Base-by-base conservation (phyloP, 1,140 invertebrate genomes). In the Zelostemma sp. region DNA sequence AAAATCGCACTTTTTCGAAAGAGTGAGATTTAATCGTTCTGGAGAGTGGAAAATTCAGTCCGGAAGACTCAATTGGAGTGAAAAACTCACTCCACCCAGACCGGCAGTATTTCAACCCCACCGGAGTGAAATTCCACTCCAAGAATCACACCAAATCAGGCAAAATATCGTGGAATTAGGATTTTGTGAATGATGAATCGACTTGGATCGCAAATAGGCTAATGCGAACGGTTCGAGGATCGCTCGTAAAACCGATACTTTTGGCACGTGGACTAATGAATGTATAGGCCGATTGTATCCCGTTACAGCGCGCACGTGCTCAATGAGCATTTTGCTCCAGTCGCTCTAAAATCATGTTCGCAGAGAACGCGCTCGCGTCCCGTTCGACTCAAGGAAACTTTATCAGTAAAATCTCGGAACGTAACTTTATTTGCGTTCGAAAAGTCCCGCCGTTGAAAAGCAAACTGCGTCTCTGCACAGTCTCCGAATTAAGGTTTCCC, bases 231-330 rank as follows among this genome's bases (percentile, higher is more conserved):
- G 62, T 54, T 53, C 53, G 55, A 60, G 50, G 60, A 69, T 63
- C 45, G 60, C 38, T 57, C 28, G 54, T 45, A 62, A 62, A 70
- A 65, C 35, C 53, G 68, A 71, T 71, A 66, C 68, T 71, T 71
- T 66, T 58, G 68, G 58, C 68, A 71, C 68, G 68, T 71, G 68
- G 17, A 64, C 58, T 40, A 49, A 54, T 61, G 33, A 64, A 57
- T 33, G 61, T 28, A 18, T 15, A 6, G 28, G 67, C 63, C 68
- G 71, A 74, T 73, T 72, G 76, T 65, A 76, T 74, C 49, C 47
- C 43, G 33, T 62, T 73, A 60, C 59, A 53, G 11, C 41, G 64
- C 54, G 66, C 76, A 75, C 77, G 77, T 76, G 76, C 54, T 55
- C 53, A 61, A 56, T 61, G 57, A n/a, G 56, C 53, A 57, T 61